Evolutionary conservation across 2,113 vertebrate species (phyloP).

Genomic region (Pseudorhombus dupliciocellatus): DNA sequence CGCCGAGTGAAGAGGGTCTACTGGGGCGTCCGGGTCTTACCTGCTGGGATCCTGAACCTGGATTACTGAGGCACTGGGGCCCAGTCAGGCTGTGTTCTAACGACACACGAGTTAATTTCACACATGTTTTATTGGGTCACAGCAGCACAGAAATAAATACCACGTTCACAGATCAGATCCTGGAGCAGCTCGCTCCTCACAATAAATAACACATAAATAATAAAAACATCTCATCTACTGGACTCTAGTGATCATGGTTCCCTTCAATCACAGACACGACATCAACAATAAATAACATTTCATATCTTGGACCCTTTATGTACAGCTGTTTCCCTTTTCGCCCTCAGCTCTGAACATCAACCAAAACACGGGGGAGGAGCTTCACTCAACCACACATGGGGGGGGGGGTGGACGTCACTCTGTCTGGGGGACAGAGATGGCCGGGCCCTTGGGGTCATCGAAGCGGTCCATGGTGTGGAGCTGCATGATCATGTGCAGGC

Average conservation of each 20-base stretch:
- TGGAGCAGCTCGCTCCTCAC: constrained; percentile 27
- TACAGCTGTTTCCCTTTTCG: constrained; percentile 27
- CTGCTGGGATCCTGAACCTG: constrained; percentile 70
- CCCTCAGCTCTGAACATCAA: not conserved
- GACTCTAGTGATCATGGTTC: not conserved
- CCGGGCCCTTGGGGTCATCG: constrained; percentile 84
- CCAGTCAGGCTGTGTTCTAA: too few relatives aligned
- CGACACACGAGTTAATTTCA: too few relatives aligned
- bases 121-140: constrained; percentile 65
- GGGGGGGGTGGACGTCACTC: constrained; percentile 46
- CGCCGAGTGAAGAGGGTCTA: constrained; percentile 84
- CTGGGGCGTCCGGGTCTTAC: constrained; percentile 86
- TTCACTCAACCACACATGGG: constrained; percentile 18
- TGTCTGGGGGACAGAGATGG: constrained; percentile 80
- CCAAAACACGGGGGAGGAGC: not conserved
- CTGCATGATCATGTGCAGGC: constrained; percentile 93
- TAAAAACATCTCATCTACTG: not conserved
- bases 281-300: constrained; percentile 66
- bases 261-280: constrained; percentile 34
- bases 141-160: constrained; percentile 33
- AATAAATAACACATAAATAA: too few relatives aligned
- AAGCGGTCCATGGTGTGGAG: constrained; percentile 90
- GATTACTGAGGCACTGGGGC: constrained; percentile 70
- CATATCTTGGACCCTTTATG: constrained; percentile 16
- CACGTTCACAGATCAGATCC: constrained; percentile 25